phyloP scores from a whole-genome alignment of 2,888 invertebrate genomes.

The Euzophera pinguis region DNA sequence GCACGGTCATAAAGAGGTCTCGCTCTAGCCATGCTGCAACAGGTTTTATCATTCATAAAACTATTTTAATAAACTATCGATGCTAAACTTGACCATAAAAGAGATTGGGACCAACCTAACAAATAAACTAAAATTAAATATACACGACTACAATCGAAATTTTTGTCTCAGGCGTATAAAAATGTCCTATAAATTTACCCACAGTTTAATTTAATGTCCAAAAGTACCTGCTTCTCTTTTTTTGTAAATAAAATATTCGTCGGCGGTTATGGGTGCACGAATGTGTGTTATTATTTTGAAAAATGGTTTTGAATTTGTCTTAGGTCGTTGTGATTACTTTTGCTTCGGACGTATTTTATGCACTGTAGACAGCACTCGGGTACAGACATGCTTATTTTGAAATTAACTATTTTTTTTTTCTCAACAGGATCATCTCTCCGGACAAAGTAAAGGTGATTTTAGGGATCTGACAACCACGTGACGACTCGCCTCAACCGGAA shows the following conservation, averaged over 20 bases:
- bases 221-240: conserved; percentile 75
- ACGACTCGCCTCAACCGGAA: conserved; percentile 15
- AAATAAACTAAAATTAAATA: conserved; percentile 80
- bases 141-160: conserved; percentile 78
- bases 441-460: conserved; percentile 20
- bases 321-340: conserved; percentile 37
- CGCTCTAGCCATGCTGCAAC: conserved; percentile 44
- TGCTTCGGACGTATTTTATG: conserved; percentile 24
- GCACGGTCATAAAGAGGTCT: conserved; percentile 43
- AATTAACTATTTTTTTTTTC: conserved; percentile 23
- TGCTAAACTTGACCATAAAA: conserved; percentile 71
- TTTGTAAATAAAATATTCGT: conserved; percentile 69
- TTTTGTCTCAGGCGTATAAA: conserved; percentile 79
- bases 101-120: conserved; percentile 71
- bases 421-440: conserved; percentile 30
- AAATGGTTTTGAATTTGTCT: conserved; percentile 72
- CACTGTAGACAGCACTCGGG: conserved; percentile 6
- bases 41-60: conserved; percentile 73
- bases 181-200: conserved; percentile 80
- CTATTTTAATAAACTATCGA: conserved; percentile 74
- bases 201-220: conserved; percentile 79
- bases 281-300: conserved; percentile 74
- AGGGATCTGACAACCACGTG: conserved; percentile 16
- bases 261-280: conserved; percentile 70
- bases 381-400: conserved; percentile 24